Evolutionary conservation across 92 coral and sea anemone species (phyloP).

Genomic region (Palythoa grandis): DNA sequence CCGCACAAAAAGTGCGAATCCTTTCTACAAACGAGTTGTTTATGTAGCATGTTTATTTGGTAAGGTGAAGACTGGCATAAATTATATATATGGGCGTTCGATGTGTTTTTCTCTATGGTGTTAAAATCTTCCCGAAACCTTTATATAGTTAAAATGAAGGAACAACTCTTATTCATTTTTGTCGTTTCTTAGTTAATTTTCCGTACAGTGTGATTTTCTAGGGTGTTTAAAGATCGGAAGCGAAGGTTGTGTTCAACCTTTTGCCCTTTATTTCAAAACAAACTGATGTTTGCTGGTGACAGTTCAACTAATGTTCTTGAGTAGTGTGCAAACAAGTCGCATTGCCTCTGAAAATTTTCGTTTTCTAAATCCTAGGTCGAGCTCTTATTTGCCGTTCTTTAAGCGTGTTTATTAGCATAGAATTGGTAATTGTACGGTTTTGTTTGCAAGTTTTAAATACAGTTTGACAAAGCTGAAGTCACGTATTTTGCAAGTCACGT

Average conservation of each 20-base stretch:
- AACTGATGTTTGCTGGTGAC: not conserved
- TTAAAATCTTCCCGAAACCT: not conserved
- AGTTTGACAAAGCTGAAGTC: not conserved
- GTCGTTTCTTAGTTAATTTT: not conserved
- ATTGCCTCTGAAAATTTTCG: not conserved
- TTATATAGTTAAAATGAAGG: not conserved
- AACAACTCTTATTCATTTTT: not conserved
- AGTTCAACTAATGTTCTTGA: not conserved
- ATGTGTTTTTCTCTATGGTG: conserved; percentile 5
- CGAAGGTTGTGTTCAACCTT: not conserved
- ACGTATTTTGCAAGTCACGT: not conserved
- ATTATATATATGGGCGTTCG: not conserved
- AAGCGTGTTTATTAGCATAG: too few species aligned
- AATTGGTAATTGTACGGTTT: not conserved
- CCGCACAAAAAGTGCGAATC: not conserved
- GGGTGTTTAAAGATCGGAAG: not conserved
- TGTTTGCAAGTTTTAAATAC: not conserved
- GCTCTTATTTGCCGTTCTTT: not conserved
- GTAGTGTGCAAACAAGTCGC: not conserved
- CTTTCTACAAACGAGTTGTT: conserved; percentile 2
- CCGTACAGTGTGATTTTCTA: not conserved
- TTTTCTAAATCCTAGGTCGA: not conserved
- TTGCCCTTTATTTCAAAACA: not conserved
- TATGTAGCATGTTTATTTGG: conserved; percentile 14
- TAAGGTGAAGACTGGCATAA: conserved; percentile 21